phyloP scores from a whole-genome alignment of 2,888 invertebrate species.

The Cheilosia variabilis region DNA sequence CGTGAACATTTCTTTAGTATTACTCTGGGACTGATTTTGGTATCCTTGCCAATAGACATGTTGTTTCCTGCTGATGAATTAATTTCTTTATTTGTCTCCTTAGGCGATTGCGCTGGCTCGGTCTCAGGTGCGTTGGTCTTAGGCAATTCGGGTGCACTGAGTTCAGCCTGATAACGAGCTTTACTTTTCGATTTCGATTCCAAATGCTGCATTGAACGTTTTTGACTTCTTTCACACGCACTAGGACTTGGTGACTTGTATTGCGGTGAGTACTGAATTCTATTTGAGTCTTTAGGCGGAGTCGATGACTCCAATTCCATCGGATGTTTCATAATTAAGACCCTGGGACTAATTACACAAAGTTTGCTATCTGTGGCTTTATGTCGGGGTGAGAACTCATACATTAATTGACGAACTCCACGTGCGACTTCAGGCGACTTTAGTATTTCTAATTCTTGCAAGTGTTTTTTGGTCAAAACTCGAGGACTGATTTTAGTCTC shows the following conservation, averaged over 20 bases:
- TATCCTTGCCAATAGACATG: neutral
- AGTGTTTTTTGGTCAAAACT: neutral
- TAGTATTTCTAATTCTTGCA: neutral
- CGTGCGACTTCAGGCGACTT: neutral
- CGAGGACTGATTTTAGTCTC: neutral
- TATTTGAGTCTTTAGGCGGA: neutral
- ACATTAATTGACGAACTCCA: neutral
- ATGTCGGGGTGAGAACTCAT: neutral
- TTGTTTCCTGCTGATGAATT: neutral
- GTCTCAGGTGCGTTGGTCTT: no score
- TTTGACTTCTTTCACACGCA: neutral
- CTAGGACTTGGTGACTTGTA: no score
- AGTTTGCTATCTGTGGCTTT: neutral
- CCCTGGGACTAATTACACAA: neutral
- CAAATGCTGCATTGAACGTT: no score
- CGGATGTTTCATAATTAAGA: neutral
- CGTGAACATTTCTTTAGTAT: neutral
- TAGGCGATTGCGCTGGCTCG: neutral
- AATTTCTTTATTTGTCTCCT: neutral
- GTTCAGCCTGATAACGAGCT: no score
- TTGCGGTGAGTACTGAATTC: no score
- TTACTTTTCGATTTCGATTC: neutral
- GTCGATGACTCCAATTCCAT: neutral
- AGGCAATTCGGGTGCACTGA: no score
- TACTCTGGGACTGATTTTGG: conserved; percentile 18